Evolutionary conservation across 1,140 invertebrate genomes (phyloP), one percentile per base, ranked within the genome.

Genomic region (Agrilus planipennis): DNA sequence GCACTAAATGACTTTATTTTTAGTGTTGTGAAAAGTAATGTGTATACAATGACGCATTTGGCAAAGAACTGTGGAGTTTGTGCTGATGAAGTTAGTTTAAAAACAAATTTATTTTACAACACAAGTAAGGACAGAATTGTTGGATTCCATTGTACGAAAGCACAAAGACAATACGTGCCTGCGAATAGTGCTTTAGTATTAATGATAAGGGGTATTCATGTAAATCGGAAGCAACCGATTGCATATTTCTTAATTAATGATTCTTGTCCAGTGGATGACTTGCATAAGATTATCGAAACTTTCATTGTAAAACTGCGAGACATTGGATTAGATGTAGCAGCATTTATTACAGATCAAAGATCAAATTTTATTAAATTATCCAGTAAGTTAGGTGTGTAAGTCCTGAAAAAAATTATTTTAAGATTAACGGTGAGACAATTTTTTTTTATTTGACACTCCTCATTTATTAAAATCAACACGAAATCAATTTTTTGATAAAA

Each of bases 141-240:
- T 18, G 39, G 28, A 3, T 41, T 41, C 19, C 25, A 39, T 29
- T n/a, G 23, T 6, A 32, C 30, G 16, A 22, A 22, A 16, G n/a
- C 3, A 29, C 9, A 21, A 1, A 41, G 22, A 39, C 11, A 3
- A 23, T 34, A 34, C 21, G 10, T 23, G 19, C 39, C 31, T 14
- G 39, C 39, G 17, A 32, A 32, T 32, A 41, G 28, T 41, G 17
- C 30, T 23, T 17, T 34, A 10, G 31, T 22, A 16, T 1, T 41
- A 23, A 53, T 51, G 49, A 34, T 45, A 6, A 41, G 42, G 38
- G 47, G 50, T 3, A 47, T 54, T 25, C 10, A 35, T 29, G 10
- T 20, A 32, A 49, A 52, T 10, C 54, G 48, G 50, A 49, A 56
- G 18, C 50, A 52, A 46, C 48, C 54, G 20, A 17, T 52, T 17